Conservation (phyloP, 2,797 vertebrate genomes). For the Catostomus latipinnis region DNA sequence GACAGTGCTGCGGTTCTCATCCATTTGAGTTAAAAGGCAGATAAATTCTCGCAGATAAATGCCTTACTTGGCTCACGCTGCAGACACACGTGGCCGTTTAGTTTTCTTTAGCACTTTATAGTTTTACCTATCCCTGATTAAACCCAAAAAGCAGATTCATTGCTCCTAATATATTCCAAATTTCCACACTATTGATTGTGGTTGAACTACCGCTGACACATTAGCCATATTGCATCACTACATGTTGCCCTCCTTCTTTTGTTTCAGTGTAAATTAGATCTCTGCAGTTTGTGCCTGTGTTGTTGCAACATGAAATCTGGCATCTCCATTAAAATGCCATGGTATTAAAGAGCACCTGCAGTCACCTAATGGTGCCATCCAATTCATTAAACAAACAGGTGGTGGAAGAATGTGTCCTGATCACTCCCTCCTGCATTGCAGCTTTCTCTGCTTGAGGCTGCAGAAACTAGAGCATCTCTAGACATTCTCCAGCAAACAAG, state of each 20-base stretch:
- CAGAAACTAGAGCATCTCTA: slow-evolving; percentile 41
- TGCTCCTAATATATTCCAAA: slow-evolving; percentile 29
- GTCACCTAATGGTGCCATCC: slow-evolving; percentile 35
- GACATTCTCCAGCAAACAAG: slow-evolving; percentile 43
- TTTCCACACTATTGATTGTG: slow-evolving; percentile 4
- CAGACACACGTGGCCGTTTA: slow-evolving; percentile 40
- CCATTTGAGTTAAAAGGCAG: slow-evolving; percentile 11
- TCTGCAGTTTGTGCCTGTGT: neutral
- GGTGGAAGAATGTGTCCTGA: slow-evolving; percentile 39
- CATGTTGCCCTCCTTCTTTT: neutral
- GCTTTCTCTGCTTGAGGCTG: slow-evolving; percentile 23
- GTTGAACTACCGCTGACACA: slow-evolving; percentile 22
- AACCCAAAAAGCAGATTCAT: slow-evolving; percentile 33
- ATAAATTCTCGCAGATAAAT: slow-evolving; percentile 42
- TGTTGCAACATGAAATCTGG: slow-evolving; percentile 21
- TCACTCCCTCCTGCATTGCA: slow-evolving; percentile 33
- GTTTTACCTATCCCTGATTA: slow-evolving; percentile 32
- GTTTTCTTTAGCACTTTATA: slow-evolving; percentile 15
- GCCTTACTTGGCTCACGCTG: neutral
- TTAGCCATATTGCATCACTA: neutral
- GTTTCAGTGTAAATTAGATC: neutral
- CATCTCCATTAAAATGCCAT: neutral
- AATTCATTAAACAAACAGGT: slow-evolving; percentile 36
- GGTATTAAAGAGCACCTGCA: slow-evolving; percentile 43
- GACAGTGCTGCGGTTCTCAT: slow-evolving; percentile 4